These are phyloP conservation scores for Beris morrisii DNA, from an alignment of 2,888 invertebrate genomes.

Conservation along the genomic window DNA sequence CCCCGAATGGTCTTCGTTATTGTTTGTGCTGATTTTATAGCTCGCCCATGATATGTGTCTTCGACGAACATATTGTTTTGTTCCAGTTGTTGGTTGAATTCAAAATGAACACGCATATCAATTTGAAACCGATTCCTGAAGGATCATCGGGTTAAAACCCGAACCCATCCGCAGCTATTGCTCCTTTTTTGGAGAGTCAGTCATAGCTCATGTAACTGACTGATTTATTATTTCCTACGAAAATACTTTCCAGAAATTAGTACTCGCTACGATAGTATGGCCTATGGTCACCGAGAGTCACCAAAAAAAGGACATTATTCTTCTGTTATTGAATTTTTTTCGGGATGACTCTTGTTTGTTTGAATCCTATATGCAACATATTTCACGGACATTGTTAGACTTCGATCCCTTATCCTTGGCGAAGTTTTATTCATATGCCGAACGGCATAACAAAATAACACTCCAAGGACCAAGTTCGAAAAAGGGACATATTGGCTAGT, in stretches of 20 bases:
- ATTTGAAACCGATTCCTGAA: neutral
- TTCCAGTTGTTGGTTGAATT: constrained; percentile 19
- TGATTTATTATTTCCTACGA: constrained; percentile 22
- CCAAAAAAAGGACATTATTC: constrained; percentile 31
- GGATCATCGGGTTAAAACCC: too few species aligned
- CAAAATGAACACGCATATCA: constrained; percentile 12
- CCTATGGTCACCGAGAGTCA: constrained; percentile 23
- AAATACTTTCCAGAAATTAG: constrained; percentile 26
- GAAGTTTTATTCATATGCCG: constrained; percentile 26
- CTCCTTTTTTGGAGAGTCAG: too few species aligned
- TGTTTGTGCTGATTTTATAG: constrained; percentile 25
- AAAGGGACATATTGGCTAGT: constrained; percentile 20
- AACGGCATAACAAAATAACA: neutral
- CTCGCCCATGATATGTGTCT: constrained; percentile 15
- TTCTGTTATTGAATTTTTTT: constrained; percentile 36
- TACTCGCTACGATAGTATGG: constrained; percentile 22
- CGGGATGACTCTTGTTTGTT: constrained; percentile 12
- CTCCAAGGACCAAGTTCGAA: constrained; percentile 5
- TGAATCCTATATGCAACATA: constrained; percentile 17
- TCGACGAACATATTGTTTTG: constrained; percentile 33
- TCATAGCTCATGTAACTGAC: constrained; percentile 19
- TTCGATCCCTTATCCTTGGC: neutral
- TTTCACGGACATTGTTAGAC: constrained; percentile 27
- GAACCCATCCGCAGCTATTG: too few species aligned
- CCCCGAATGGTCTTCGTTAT: constrained; percentile 3